phyloP scores from a whole-genome alignment of 2,888 invertebrate genomes.

The Holacanthella duospinosa region DNA sequence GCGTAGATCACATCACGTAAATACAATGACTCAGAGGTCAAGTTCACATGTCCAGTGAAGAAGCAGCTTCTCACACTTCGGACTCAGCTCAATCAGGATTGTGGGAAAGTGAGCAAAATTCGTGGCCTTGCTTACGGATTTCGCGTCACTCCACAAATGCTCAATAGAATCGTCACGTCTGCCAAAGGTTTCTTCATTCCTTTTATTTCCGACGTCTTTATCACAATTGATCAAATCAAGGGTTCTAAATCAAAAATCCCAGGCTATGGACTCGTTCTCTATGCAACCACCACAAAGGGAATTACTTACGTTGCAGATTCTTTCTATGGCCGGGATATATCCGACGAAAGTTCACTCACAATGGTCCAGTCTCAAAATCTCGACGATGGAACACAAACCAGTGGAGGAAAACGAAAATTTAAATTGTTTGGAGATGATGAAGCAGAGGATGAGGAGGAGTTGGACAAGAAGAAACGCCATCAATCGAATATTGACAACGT shows the following conservation, averaged over 20 bases:
- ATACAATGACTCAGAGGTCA: slow-evolving; percentile 51
- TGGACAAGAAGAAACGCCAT: slow-evolving; percentile 12
- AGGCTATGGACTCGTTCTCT: slow-evolving; percentile 40
- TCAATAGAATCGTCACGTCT: slow-evolving; percentile 83
- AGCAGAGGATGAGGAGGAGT: slow-evolving; percentile 10
- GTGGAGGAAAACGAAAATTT: slow-evolving; percentile 22
- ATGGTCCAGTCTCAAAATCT: slow-evolving; percentile 11
- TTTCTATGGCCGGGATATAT: slow-evolving; percentile 28
- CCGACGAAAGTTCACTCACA: not conserved
- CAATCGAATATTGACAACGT: slow-evolving; percentile 5
- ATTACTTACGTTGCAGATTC: slow-evolving; percentile 31
- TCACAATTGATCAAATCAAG: slow-evolving; percentile 82
- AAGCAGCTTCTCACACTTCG: slow-evolving; percentile 69
- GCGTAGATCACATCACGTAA: slow-evolving; percentile 31
- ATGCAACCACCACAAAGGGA: slow-evolving; percentile 34
- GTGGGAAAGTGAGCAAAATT: slow-evolving; percentile 87
- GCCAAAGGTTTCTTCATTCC: slow-evolving; percentile 83
- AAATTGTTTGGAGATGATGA: slow-evolving; percentile 30
- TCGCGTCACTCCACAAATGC: slow-evolving; percentile 83
- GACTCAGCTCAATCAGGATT: slow-evolving; percentile 44
- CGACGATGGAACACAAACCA: slow-evolving; percentile 13
- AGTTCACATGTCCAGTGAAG: slow-evolving; percentile 77
- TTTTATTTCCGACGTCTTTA: slow-evolving; percentile 88
- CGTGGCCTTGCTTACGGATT: slow-evolving; percentile 82
- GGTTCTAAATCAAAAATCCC: slow-evolving; percentile 78